Conservation (phyloP, 2,888 invertebrate species). For the Branchellion lobata region DNA sequence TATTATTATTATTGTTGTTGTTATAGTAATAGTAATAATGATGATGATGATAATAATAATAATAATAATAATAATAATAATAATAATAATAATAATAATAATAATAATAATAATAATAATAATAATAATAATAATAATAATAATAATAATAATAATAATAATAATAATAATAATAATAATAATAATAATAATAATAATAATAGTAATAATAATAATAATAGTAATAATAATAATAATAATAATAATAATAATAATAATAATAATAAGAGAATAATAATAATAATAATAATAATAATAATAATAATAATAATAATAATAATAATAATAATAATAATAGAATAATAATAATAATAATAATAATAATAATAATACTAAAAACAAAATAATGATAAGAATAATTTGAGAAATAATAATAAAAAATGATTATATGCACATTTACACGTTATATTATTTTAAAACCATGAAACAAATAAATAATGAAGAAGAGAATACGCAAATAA, state of each 20-base stretch:
- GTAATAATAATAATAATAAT: not conserved
- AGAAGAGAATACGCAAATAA: too few species aligned
- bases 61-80: not conserved
- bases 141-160: not conserved
- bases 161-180: not conserved
- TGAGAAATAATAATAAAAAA: not conserved
- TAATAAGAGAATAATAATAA: not conserved
- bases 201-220: not conserved
- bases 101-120: not conserved
- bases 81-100: not conserved
- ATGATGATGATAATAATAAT: not conserved
- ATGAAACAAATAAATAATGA: too few species aligned
- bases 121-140: not conserved
- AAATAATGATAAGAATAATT: not conserved
- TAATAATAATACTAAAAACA: too few species aligned
- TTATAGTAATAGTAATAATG: too few species aligned
- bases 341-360: too few species aligned
- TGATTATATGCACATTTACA: too few species aligned
- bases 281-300: too few species aligned
- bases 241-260: not conserved
- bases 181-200: not conserved
- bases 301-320: too few species aligned
- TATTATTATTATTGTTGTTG: too few species aligned
- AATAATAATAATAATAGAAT: too few species aligned
- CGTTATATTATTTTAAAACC: too few species aligned